Evolutionary conservation across 2,797 vertebrate genomes (phyloP), one percentile per base, ranked within the genome.

Genomic region (Tachyglossus aculeatus): DNA sequence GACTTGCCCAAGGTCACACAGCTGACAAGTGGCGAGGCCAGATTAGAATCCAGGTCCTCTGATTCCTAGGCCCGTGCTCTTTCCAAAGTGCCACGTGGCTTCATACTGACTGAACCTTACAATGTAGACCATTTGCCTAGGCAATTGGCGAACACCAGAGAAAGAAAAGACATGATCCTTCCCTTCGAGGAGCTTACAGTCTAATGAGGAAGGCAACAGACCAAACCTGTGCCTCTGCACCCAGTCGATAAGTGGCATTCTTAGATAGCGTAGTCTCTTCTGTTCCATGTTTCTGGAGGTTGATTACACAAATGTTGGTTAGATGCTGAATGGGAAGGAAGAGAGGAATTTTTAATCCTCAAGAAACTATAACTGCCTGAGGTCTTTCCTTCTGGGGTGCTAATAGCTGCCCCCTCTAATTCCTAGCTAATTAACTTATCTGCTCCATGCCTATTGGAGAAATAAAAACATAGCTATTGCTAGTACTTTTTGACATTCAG

Each of bases 401-500:
- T 88, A 89, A 91, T 86, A 85, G 73, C 65, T 78, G 83, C 81
- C 75, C 78, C 92, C 91, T 95, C 92, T 93, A 82, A 94, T 94
- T 96, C 96, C 94, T 89, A 90, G 89, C 87, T 94, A 93, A 93
- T 94, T 94, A 92, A 93, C 90, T 93, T 95, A 93, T 95, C 92
- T 86, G 77, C 72, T 83, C 32, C 78, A 55, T 80, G 83, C 86
- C 79, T 83, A 93, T 93, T 93, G 88, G 89, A 86, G 65, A 77
- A 93, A 92, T 95, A 89, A 95, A 96, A 95, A 95, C 90, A 95
- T 83, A 94, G 90, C 93, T 91, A 68, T 88, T 86, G 79, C 88
- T 80, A 78, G 71, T 91, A 72, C 74, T 87, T 71, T 87, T 81
- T 89, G 82, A 91, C 92, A 92, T 93, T 90, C 83, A 82, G 88